These are phyloP conservation scores for Trilocha varians DNA, from an alignment of 2,888 invertebrate species.

Conservation along the genomic window DNA sequence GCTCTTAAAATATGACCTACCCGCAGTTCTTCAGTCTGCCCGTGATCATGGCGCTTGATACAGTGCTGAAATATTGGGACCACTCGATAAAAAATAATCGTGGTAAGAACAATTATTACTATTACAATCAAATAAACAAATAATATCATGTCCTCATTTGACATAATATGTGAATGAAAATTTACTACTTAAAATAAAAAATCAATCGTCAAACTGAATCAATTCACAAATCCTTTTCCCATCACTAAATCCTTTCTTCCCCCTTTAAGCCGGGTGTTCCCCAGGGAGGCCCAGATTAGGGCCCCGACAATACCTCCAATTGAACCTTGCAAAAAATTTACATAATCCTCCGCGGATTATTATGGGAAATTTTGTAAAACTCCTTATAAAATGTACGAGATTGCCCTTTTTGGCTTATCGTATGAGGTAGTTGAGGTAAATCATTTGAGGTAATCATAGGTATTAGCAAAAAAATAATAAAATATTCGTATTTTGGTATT, in stretches of 20 bases:
- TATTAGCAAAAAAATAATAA: neutral
- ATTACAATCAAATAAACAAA: too few relatives aligned
- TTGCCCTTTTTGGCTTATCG: conserved; percentile 1
- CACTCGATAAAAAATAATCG: too few relatives aligned
- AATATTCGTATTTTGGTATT: neutral
- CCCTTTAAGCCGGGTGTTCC: conserved; percentile 16
- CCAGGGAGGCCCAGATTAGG: conserved; percentile 33
- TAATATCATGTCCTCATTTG: too few relatives aligned
- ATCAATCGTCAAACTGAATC: too few relatives aligned
- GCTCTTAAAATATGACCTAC: too few relatives aligned
- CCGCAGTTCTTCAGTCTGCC: too few relatives aligned
- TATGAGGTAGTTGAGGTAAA: neutral
- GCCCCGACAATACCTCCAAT: conserved; percentile 35
- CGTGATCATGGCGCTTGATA: too few relatives aligned
- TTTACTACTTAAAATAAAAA: too few relatives aligned
- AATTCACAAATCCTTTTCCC: neutral
- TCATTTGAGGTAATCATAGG: neutral
- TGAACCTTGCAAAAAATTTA: conserved; percentile 40
- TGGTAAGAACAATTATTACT: too few relatives aligned
- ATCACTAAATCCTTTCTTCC: conserved; percentile 10
- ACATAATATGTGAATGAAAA: too few relatives aligned
- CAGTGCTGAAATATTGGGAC: too few relatives aligned
- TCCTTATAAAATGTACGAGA: conserved; percentile 7
- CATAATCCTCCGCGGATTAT: conserved; percentile 26
- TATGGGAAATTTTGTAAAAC: conserved; percentile 8